Percentiles rank a stretch among this genome's conserved stretches.
Evolutionary conservation across 2,797 vertebrate genomes (phyloP).

Genomic region (Dromococcyx pavoninus): DNA sequence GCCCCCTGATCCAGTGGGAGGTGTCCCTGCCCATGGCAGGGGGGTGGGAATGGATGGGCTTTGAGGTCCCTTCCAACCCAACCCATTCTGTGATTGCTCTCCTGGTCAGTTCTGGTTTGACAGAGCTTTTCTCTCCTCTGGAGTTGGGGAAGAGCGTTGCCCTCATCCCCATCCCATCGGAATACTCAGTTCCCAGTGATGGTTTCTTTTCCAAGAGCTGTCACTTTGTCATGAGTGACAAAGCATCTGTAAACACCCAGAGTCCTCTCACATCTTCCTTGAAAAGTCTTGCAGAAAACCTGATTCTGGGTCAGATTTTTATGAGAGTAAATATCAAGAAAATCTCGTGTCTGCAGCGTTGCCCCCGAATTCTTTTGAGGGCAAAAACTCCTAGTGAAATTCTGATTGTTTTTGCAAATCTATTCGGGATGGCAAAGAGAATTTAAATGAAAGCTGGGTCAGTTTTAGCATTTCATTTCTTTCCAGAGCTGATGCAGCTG

Average conservation of each 20-base stretch:
- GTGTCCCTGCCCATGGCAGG: too few relatives aligned
- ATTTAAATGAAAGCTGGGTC: neutral
- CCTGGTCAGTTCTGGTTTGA: rapidly evolving
- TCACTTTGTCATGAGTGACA: neutral
- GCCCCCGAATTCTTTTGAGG: neutral
- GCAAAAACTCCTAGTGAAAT: neutral
- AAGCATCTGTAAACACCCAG: neutral
- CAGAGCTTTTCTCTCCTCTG: neutral
- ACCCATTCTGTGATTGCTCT: too few relatives aligned
- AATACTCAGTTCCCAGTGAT: neutral
- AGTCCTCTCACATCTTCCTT: neutral
- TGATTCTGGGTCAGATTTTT: neutral
- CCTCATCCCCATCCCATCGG: neutral
- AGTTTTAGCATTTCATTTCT: rapidly evolving
- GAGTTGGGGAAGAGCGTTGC: neutral
- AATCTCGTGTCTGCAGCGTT: neutral
- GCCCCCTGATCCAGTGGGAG: too few relatives aligned
- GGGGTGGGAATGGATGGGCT: too few relatives aligned
- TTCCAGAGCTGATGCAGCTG: too few relatives aligned
- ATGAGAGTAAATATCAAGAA: neutral
- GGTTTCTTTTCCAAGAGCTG: neutral
- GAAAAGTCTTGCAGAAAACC: neutral
- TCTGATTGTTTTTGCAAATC: neutral
- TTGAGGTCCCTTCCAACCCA: too few relatives aligned
- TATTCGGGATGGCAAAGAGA: neutral